phyloP scores from a whole-genome alignment of 2,797 vertebrate species.

The Orestias chungarensis region DNA sequence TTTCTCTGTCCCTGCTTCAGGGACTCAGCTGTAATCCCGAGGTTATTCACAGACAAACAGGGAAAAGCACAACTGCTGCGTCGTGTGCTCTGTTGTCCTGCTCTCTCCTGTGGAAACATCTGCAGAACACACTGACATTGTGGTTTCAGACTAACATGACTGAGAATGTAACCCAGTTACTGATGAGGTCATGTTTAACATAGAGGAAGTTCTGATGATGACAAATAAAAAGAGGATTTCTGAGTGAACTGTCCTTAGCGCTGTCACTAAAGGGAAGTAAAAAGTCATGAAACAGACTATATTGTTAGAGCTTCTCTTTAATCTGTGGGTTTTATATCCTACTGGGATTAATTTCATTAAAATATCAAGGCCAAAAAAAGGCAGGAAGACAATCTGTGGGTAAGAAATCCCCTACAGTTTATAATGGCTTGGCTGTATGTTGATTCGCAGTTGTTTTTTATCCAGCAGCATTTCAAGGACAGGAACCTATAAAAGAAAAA shows the following conservation, averaged over 20 bases:
- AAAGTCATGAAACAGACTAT: neutral
- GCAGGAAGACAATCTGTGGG: conserved; percentile 3
- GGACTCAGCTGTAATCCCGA: conserved; percentile 29
- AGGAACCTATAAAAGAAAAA: too few species aligned
- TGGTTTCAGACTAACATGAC: neutral
- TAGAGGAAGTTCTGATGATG: conserved; percentile 52
- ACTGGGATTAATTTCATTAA: conserved; percentile 49
- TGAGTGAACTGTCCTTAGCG: conserved; percentile 23
- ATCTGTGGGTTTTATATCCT: conserved; percentile 23
- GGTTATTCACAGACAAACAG: conserved; percentile 44
- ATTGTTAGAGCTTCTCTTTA: conserved; percentile 42
- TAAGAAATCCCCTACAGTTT: neutral
- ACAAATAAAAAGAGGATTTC: conserved; percentile 50
- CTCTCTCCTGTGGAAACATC: neutral
- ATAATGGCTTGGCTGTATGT: too few species aligned
- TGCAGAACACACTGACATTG: neutral
- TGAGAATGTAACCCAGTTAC: conserved; percentile 69
- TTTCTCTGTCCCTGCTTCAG: conserved; percentile 25
- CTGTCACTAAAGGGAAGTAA: neutral
- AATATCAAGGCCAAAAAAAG: conserved; percentile 24
- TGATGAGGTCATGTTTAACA: conserved; percentile 62
- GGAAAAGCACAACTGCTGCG: neutral
- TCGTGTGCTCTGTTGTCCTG: neutral
- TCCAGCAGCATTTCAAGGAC: neutral
- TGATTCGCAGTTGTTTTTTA: neutral